Base-by-base conservation (phyloP, 2,888 invertebrate species). In the Himalopsyche kuldschensis region DNA sequence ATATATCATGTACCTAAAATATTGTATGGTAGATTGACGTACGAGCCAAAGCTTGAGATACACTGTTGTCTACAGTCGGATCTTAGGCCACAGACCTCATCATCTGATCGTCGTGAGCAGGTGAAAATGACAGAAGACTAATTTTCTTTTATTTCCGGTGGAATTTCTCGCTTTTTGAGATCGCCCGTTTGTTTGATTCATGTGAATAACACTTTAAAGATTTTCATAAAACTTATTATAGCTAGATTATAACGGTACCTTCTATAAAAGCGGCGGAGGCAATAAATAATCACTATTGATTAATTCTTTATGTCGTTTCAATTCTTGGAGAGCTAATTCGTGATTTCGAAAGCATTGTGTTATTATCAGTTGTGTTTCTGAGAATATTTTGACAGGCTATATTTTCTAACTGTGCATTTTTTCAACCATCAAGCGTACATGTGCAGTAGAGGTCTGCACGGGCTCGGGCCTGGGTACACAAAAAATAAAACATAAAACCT, bases 41-140 rank as follows among this genome's bases (percentile, higher is more conserved):
- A 20, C 55, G 55, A 20, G 20, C 20, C 55, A 55, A 2, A 55
- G n/a, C 4, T 55, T 55, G 55, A 55, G 55, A 55, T 11, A 24
- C n/a, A 24, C 31, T n/a, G 75, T 75, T 75, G 24, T 27, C 31
- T n/a, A 27, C 75, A 11, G 31, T 32, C 75, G 75, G 75, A 75
- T 32, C 31, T 77, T 55, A 77, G 81, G 76, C 48, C 63, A 27
- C 76, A 81, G 81, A 77, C 77, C 81, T 47, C 78, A 20, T n/a
- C 30, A 31, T 79, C 24, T 82, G 85, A 85, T 85, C 75, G 76
- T 47, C 75, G 47, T 32, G 63, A 78, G 79, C 85, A 85, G 85
- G 85, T 85, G 85, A 85, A 80, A 84, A 85, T 79, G 84, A 80
- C 82, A 81, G 55, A 63, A 31, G 79, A 84, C 82, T 84, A 81